Evolutionary conservation across 2,797 vertebrate genomes (phyloP), one percentile per base, ranked within the genome.

Genomic region (Aerospiza tachiro): DNA sequence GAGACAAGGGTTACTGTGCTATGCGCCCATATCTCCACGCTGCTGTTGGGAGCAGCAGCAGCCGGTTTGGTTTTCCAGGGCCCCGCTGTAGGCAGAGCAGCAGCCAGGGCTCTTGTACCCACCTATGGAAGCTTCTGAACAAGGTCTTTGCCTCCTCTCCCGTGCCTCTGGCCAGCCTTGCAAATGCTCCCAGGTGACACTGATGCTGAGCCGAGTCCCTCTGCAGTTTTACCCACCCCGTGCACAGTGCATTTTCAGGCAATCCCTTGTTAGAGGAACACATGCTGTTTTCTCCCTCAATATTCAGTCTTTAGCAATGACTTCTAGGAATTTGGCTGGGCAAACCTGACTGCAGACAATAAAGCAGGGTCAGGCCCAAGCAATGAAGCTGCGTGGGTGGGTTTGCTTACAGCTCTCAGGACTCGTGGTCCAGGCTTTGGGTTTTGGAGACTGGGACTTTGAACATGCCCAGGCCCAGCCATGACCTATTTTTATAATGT

Each of bases 201-300:
- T 3, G 22, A 33, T 36, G 42, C 31, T 36, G 35, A 67, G 38
- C n/a, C 0, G 2, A 45, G 29, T 2, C 2, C 31, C 40, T 55
- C 75, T 40, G 25, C 8, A 8, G 35, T 42, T 42, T 67, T 28
- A 33, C 28, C 20, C 0, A 1, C 18, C 36, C 35, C 2, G 0
- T 8, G 47, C 21, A 18, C 53, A 6, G 21, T 12, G 9, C 26
- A 5, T 50, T 68, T 73, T 20, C 42, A 63, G 68, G 56, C 67
- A 80, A 9, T 26, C 5, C 36, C 28, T 20, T 29, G 6, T 28
- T 49, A 61, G 33, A 67, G 23, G 45, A 67, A 36, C 53, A 66
- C 31, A 21, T 4, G 6, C 11, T 22, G 44, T 35, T 65, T 78
- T 44, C 28, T 66, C 47, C 47, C 72, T 42, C 28, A 55, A 12